These are phyloP conservation scores for Stratiomys singularior DNA, from an alignment of 2,888 invertebrate genomes.

Conservation along the genomic window DNA sequence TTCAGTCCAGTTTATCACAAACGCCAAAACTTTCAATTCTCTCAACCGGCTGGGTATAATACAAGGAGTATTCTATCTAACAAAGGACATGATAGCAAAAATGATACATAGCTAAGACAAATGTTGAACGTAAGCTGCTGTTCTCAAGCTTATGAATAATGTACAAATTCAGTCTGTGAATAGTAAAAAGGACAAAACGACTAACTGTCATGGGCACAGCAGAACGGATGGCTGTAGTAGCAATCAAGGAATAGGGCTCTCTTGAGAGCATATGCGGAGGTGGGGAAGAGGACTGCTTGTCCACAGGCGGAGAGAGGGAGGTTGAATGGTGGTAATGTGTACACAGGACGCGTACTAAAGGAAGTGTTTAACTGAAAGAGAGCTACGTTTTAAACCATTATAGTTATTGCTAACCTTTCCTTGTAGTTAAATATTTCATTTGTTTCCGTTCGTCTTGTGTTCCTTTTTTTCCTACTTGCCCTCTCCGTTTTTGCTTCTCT, in stretches of 20 bases:
- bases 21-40: no score
- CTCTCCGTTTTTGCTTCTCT: no score
- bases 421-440: background rate
- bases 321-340: background rate
- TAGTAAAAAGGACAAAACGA: constrained; percentile 5
- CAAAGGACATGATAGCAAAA: background rate
- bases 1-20: no score
- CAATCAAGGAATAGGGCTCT: constrained; percentile 6
- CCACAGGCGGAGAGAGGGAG: background rate
- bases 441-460: background rate
- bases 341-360: background rate
- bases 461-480: background rate
- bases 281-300: background rate
- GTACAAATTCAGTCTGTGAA: constrained; percentile 4
- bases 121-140: background rate
- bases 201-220: background rate
- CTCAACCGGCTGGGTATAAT: no score
- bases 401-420: constrained; percentile 3
- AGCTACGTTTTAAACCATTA: background rate
- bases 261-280: background rate
- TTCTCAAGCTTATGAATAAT: constrained; percentile 13
- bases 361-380: background rate
- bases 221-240: background rate
- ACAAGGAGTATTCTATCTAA: background rate
- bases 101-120: background rate